phyloP scores from a whole-genome alignment of 2,797 vertebrate species.

The Pipistrellus pygmaeus region DNA sequence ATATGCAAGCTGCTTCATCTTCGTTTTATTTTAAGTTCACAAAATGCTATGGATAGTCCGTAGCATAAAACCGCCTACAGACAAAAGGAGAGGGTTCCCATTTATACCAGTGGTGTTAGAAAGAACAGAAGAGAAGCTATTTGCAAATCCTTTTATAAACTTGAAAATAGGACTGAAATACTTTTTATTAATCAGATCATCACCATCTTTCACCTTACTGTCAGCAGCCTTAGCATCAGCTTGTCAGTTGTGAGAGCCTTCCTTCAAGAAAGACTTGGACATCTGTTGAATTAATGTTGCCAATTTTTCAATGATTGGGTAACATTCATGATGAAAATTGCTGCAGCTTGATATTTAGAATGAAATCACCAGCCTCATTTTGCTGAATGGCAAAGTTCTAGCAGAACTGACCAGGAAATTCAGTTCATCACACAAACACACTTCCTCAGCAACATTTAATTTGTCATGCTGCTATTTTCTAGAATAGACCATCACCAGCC shows the following conservation, averaged over 20 bases:
- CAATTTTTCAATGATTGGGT: conserved; percentile 64
- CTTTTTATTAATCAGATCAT: conserved; percentile 32
- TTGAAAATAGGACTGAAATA: conserved; percentile 44
- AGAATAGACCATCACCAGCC: conserved; percentile 25
- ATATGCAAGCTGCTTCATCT: background rate
- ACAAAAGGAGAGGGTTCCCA: background rate
- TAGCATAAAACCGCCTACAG: conserved; percentile 17
- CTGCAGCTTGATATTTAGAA: conserved; percentile 67
- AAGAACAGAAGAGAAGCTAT: conserved; percentile 45
- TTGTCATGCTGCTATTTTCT: conserved; percentile 69
- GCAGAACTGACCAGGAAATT: conserved; percentile 61
- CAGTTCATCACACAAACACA: conserved; percentile 55
- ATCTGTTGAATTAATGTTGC: conserved; percentile 68
- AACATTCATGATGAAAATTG: conserved; percentile 74
- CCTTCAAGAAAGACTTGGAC: conserved; percentile 66
- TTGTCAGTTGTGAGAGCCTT: conserved; percentile 45
- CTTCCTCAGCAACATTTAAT: conserved; percentile 66
- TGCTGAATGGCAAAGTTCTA: conserved; percentile 71
- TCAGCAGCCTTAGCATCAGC: conserved; percentile 12
- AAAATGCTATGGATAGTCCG: background rate
- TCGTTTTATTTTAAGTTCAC: conserved; percentile 39
- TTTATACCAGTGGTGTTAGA: conserved; percentile 21
- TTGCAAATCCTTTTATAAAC: conserved; percentile 49
- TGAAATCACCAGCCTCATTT: conserved; percentile 70
- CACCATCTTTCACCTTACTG: background rate